Evolutionary conservation across 1,140 invertebrate species (phyloP).

Genomic region (Leptonema lineaticorne): DNA sequence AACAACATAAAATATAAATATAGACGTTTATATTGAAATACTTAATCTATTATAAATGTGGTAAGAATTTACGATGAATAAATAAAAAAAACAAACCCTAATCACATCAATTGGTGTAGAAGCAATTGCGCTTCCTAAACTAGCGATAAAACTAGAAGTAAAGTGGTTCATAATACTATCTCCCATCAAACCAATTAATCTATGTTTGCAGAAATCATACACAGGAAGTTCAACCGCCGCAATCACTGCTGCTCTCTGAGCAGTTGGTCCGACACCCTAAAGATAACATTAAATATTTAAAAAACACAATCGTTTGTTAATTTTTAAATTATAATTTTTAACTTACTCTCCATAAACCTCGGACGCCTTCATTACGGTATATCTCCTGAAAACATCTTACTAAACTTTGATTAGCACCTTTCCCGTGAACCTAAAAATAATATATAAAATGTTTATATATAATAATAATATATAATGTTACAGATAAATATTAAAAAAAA

Average conservation of each 20-base stretch:
- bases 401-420: slow-evolving; percentile 57
- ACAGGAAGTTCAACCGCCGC: slow-evolving; percentile 92
- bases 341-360: slow-evolving; percentile 83
- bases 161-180: slow-evolving; percentile 87
- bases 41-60: too few relatives aligned
- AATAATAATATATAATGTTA: too few relatives aligned
- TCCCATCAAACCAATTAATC: slow-evolving; percentile 70
- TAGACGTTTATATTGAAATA: slow-evolving; percentile 59
- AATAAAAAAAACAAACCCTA: slow-evolving; percentile 66
- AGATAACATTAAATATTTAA: slow-evolving; percentile 30
- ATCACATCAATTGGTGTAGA: slow-evolving; percentile 95
- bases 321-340: too few relatives aligned
- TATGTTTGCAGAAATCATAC: slow-evolving; percentile 88
- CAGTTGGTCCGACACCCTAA: slow-evolving; percentile 87
- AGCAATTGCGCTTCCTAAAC: slow-evolving; percentile 87
- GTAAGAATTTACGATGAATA: not conserved
- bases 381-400: slow-evolving; percentile 78
- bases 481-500: too few relatives aligned
- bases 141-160: slow-evolving; percentile 88
- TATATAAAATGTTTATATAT: too few relatives aligned
- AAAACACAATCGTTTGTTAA: not conserved
- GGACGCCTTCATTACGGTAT: slow-evolving; percentile 75
- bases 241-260: slow-evolving; percentile 88
- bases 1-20: slow-evolving; percentile 41
- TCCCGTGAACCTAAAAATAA: slow-evolving; percentile 47